These are phyloP conservation scores for Mythimna pallens DNA, from an alignment of 2,888 invertebrate genomes.

Conservation along the genomic window DNA sequence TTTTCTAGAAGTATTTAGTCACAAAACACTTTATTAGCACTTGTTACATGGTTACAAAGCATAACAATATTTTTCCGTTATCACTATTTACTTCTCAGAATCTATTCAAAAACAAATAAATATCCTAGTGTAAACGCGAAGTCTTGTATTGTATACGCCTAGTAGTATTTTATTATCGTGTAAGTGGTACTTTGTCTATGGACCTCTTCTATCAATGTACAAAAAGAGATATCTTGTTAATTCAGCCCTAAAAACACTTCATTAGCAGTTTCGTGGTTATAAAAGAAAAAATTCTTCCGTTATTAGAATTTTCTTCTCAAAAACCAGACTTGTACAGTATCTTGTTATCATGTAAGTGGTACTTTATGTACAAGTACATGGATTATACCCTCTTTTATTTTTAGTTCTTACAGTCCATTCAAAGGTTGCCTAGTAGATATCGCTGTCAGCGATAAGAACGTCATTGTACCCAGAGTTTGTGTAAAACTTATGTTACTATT, in stretches of 20 bases:
- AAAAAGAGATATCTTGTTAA: neutral
- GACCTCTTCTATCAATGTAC: too few relatives aligned
- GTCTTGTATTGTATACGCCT: too few relatives aligned
- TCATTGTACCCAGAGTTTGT: too few relatives aligned
- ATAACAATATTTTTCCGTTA: constrained; percentile 24
- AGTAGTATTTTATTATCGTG: too few relatives aligned
- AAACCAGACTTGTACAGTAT: constrained; percentile 1
- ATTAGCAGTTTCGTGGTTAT: constrained; percentile 9
- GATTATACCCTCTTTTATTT: neutral
- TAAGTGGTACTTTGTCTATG: too few relatives aligned
- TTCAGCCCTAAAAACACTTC: constrained; percentile 5
- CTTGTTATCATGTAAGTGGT: constrained; percentile 14
- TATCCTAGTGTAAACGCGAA: too few relatives aligned
- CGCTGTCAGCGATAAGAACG: too few relatives aligned
- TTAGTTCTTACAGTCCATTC: too few relatives aligned
- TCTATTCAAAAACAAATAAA: too few relatives aligned
- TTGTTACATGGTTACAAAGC: constrained; percentile 13
- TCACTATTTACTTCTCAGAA: constrained; percentile 7
- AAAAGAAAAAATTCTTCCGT: constrained; percentile 15
- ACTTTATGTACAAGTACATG: neutral
- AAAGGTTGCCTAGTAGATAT: too few relatives aligned
- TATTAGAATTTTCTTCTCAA: constrained; percentile 12
- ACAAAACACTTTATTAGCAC: constrained; percentile 13
- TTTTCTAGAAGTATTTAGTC: constrained; percentile 38
- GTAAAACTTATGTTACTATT: too few relatives aligned